Percentiles rank a stretch among this genome's conserved stretches.
These are phyloP conservation scores for Hybognathus amarus DNA, from an alignment of 2,797 vertebrate genomes.

Conservation along the genomic window DNA sequence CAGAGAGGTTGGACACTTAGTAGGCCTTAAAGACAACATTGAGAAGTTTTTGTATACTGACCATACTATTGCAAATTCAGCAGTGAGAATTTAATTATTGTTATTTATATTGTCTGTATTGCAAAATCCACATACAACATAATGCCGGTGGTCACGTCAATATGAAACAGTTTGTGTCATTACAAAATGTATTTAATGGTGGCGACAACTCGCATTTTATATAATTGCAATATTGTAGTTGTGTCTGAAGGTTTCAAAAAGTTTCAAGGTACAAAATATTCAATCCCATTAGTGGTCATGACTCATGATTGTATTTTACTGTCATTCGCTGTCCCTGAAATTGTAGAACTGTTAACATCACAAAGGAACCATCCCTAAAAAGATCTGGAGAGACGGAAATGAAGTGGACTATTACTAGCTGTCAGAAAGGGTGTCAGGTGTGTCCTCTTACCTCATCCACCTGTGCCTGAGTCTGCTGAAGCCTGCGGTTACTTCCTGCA, in stretches of 20 bases:
- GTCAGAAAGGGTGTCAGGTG: neutral
- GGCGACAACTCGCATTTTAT: neutral
- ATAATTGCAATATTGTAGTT: neutral
- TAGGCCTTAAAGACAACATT: too few relatives aligned
- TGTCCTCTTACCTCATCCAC: slow-evolving; percentile 78
- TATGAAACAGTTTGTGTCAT: neutral
- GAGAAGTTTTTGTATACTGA: too few relatives aligned
- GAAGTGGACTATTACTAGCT: neutral
- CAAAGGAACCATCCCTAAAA: slow-evolving; percentile 5
- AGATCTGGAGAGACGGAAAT: neutral
- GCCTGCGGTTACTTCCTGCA: slow-evolving; percentile 71
- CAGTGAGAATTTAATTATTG: too few relatives aligned
- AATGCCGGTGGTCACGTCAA: too few relatives aligned
- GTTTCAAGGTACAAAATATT: neutral
- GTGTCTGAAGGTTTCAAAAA: neutral
- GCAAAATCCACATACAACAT: too few relatives aligned
- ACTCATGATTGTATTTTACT: neutral
- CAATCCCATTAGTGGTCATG: neutral
- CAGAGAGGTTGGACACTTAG: too few relatives aligned
- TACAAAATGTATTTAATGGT: neutral
- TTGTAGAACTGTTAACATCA: neutral
- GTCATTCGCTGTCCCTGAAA: neutral
- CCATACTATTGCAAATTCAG: too few relatives aligned
- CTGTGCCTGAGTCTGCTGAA: slow-evolving; percentile 83
- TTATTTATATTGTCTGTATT: too few relatives aligned